phyloP scores from a whole-genome alignment of 2,888 invertebrate genomes.

The Stenodema calcarata region DNA sequence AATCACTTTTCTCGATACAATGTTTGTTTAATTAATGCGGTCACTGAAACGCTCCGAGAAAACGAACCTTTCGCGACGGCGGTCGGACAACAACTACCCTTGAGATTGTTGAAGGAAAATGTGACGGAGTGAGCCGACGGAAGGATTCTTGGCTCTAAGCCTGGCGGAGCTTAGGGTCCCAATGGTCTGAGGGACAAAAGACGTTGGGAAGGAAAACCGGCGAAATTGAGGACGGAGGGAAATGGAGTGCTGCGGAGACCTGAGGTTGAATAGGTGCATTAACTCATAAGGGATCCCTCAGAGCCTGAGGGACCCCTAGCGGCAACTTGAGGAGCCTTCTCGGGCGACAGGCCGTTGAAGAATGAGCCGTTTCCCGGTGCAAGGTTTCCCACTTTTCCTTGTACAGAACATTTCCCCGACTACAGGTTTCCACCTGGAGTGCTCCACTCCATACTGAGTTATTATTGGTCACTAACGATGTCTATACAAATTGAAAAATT shows the following conservation, averaged over 20 bases:
- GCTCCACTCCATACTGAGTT: background rate
- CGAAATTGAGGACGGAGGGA: background rate
- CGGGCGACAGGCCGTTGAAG: background rate
- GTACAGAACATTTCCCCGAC: background rate
- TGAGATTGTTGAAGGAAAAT: slow-evolving; percentile 1
- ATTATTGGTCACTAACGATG: background rate
- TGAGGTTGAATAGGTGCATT: slow-evolving; percentile 5
- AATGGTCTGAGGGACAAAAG: background rate
- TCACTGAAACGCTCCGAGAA: too few relatives aligned
- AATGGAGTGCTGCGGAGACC: background rate
- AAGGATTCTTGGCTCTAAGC: slow-evolving; percentile 2
- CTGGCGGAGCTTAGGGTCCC: background rate
- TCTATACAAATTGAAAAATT: too few relatives aligned
- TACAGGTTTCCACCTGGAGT: background rate
- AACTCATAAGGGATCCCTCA: background rate
- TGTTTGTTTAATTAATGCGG: too few relatives aligned
- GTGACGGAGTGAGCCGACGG: background rate
- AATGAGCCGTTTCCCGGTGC: background rate
- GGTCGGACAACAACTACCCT: too few relatives aligned
- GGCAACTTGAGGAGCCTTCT: background rate
- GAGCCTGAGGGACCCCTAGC: background rate
- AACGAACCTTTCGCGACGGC: too few relatives aligned
- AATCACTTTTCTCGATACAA: too few relatives aligned
- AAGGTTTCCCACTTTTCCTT: background rate
- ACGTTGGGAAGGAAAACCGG: background rate